Conservation (phyloP, 2,888 invertebrate species). For the Nineta flava region DNA sequence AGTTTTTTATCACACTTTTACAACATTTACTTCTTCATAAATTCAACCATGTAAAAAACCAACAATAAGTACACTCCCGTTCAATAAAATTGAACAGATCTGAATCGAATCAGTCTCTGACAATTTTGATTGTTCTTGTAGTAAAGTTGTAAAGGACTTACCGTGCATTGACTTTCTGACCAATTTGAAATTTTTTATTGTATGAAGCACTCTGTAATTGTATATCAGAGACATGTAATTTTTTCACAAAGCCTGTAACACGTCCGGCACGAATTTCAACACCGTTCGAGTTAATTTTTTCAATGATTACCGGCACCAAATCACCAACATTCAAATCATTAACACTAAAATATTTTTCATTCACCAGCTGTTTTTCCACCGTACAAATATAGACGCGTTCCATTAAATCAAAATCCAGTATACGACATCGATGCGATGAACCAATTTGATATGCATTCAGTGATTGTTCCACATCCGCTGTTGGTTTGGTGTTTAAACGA, state of each 20-base stretch:
- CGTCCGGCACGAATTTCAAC: conserved; percentile 35
- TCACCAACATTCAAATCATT: conserved; percentile 37
- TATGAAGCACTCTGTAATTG: conserved; percentile 22
- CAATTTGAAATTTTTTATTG: conserved; percentile 37
- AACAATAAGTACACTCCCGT: too few relatives aligned
- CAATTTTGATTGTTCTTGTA: too few relatives aligned
- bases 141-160: too few relatives aligned
- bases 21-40: too few relatives aligned
- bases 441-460: conserved; percentile 32
- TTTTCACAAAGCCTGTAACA: conserved; percentile 38
- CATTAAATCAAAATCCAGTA: conserved; percentile 47
- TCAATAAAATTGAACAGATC: too few relatives aligned
- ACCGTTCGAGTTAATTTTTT: conserved; percentile 30
- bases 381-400: conserved; percentile 52
- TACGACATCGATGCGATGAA: conserved; percentile 31
- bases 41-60: too few relatives aligned
- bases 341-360: conserved; percentile 36
- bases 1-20: too few relatives aligned
- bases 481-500: conserved; percentile 18
- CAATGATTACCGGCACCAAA: conserved; percentile 34
- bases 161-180: conserved; percentile 39
- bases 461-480: conserved; percentile 29
- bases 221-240: conserved; percentile 37
- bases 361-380: conserved; percentile 38
- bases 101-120: too few relatives aligned